Conservation (phyloP, 2,113 vertebrate genomes). For the Saccopteryx bilineata region DNA sequence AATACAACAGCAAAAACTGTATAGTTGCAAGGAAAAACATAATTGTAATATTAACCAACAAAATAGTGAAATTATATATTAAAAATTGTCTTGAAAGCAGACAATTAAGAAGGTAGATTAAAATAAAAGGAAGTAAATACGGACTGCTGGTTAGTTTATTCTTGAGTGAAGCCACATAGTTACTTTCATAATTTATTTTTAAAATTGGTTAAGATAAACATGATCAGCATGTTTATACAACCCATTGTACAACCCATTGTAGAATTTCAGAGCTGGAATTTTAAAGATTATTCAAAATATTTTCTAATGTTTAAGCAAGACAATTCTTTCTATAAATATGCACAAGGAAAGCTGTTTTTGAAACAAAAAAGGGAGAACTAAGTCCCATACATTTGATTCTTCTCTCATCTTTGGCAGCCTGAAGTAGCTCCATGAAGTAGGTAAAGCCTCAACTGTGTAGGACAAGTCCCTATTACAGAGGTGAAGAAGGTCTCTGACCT, state of each 20-base stretch:
- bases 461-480: neutral
- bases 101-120: constrained; percentile 9
- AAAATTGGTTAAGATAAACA: neutral
- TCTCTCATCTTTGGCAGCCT: neutral
- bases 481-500: neutral
- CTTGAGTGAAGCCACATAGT: neutral
- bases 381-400: neutral
- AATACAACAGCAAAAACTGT: neutral
- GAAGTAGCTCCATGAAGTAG: neutral
- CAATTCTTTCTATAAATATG: constrained; percentile 14
- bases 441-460: neutral
- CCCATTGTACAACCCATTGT: neutral
- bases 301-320: constrained; percentile 56
- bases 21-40: constrained; percentile 3
- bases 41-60: neutral
- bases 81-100: neutral
- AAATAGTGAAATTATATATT: constrained; percentile 22
- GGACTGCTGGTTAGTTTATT: neutral
- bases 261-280: constrained; percentile 40
- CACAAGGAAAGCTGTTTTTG: neutral
- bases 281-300: neutral
- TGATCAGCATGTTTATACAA: neutral
- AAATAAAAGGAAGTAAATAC: constrained; percentile 24
- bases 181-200: constrained; percentile 10
- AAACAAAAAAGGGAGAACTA: constrained; percentile 22